A percentile compares a stretch with the other conserved stretches of the same genome.
These are phyloP conservation scores for Epistrophe grossulariae DNA, from an alignment of 2,888 invertebrate genomes.

Conservation along the genomic window DNA sequence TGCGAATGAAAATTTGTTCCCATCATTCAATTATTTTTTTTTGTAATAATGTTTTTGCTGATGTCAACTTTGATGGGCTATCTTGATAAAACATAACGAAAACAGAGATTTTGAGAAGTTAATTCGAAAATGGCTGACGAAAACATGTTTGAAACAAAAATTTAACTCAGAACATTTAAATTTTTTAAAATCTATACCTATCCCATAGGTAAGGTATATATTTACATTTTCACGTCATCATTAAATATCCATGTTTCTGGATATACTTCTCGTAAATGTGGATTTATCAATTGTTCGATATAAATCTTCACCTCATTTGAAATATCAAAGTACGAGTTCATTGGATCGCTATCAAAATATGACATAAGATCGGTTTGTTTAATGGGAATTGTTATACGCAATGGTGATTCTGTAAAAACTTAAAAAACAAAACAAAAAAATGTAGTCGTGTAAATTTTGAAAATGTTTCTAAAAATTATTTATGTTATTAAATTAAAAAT, in stretches of 20 bases:
- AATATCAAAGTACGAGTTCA: constrained; percentile 10
- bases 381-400: constrained; percentile 14
- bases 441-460: neutral
- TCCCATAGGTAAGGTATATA: no score
- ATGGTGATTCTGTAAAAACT: constrained; percentile 38
- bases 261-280: constrained; percentile 83
- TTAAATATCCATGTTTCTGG: constrained; percentile 88
- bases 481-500: no score
- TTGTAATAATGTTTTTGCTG: neutral
- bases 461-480: neutral
- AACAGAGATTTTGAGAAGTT: neutral
- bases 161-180: neutral
- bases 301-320: constrained; percentile 3
- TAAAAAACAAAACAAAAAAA: neutral
- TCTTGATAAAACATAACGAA: neutral
- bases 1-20: neutral
- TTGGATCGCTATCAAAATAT: constrained; percentile 9
- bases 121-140: neutral
- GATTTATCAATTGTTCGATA: neutral
- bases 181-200: neutral
- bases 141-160: neutral
- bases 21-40: neutral
- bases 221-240: constrained; percentile 80
- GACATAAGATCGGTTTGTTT: constrained; percentile 7
- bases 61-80: neutral